A percentile compares a stretch with the other conserved stretches of the same genome.
phyloP scores from a whole-genome alignment of 2,797 vertebrate genomes.

The Myotis daubentonii region DNA sequence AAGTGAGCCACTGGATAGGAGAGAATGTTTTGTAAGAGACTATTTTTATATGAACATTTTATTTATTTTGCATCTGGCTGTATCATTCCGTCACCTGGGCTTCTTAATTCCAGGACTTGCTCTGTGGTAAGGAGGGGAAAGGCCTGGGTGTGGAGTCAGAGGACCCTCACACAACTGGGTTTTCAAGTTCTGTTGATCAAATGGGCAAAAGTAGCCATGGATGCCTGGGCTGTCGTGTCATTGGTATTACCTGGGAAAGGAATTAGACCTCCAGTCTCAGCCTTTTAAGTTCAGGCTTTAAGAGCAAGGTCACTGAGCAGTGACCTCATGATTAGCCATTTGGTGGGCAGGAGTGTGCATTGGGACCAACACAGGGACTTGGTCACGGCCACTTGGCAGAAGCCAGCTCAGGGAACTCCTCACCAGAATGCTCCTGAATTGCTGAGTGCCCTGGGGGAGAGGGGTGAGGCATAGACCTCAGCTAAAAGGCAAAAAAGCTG shows the following conservation, averaged over 20 bases:
- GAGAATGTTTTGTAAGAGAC: constrained; percentile 98
- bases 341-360: constrained; percentile 80
- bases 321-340: constrained; percentile 79
- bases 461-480: background rate
- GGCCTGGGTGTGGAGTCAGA: background rate
- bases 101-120: constrained; percentile 83
- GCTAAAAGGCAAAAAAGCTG: background rate
- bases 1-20: constrained; percentile 90
- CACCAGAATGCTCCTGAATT: background rate
- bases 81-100: constrained; percentile 86
- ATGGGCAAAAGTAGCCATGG: constrained; percentile 83
- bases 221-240: constrained; percentile 80
- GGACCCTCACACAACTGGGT: constrained; percentile 73
- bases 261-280: constrained; percentile 57
- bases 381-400: background rate
- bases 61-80: constrained; percentile 94
- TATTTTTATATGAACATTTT: constrained; percentile 99
- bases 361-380: constrained; percentile 80
- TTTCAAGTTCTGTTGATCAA: constrained; percentile 84
- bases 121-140: constrained; percentile 57
- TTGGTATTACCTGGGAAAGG: constrained; percentile 79
- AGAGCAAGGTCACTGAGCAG: constrained; percentile 81
- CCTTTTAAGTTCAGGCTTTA: constrained; percentile 63
- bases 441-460: background rate
- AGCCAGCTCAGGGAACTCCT: background rate